Evolutionary conservation across 2,113 vertebrate genomes (phyloP).

Genomic region (Tauraco erythrolophus): DNA sequence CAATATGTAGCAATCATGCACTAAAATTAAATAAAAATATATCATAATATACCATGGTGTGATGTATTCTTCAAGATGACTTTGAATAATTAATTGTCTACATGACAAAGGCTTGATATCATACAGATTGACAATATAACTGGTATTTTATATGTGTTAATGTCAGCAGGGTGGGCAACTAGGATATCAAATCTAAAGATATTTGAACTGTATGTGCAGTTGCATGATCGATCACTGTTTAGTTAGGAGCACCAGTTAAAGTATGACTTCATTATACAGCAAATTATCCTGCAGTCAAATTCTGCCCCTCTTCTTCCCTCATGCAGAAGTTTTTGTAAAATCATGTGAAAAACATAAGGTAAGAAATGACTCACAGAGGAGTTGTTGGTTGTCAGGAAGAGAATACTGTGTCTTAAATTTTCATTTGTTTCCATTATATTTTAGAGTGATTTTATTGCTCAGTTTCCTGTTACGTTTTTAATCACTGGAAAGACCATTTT

Average conservation of each 20-base stretch:
- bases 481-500: not conserved
- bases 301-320: not conserved
- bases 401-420: not conserved
- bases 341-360: not conserved
- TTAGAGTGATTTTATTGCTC: not conserved
- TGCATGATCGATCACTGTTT: constrained; percentile 24
- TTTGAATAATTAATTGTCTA: not conserved
- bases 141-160: not conserved
- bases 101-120: not conserved
- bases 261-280: not conserved
- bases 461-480: not conserved
- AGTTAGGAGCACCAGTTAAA: constrained; percentile 20
- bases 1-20: not conserved
- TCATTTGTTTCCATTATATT: not conserved
- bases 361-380: not conserved
- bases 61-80: not conserved
- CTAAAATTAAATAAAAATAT: not conserved
- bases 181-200: not conserved
- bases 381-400: not conserved
- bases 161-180: not conserved
- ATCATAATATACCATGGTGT: not conserved
- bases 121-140: not conserved
- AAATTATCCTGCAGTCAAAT: not conserved
- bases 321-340: not conserved
- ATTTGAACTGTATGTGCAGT: not conserved